Evolutionary conservation across 2,797 vertebrate genomes (phyloP), one percentile per base, ranked within the genome.

Genomic region (Takifugu rubripes): DNA sequence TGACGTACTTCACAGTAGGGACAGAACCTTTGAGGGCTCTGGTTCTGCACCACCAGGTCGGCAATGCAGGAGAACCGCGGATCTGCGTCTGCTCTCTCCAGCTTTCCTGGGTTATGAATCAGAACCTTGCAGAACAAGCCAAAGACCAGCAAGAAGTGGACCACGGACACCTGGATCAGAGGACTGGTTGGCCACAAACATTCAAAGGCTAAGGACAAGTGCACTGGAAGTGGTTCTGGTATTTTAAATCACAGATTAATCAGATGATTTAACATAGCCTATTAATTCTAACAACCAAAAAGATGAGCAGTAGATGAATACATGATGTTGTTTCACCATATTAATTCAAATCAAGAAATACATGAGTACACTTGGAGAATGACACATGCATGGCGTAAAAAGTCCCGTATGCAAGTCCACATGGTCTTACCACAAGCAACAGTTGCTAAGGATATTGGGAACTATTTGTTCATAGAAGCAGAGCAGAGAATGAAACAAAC

Each of bases 1-100:
- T 42, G 40, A 52, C 79, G 83, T 70, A 93, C 92, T 90, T 93
- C 92, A 85, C 92, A 93, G 79, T 90, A 89, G 26, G 91, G 88
- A 74, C 92, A 93, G 80, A 93, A 93, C 56, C 64, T 83, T 33
- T 83, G 74, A 2, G 82, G 79, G 55, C 75, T 91, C 77, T 92
- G 71, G 72, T 88, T 89, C 48, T 81, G 83, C 70, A 90, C 89
- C 49, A 92, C 80, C 51, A 93, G 84, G 73, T 92, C 90, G 27
- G 81, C 78, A 0, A 93, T 77, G 48, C 83, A 87, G 58, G 90
- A 87, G 78, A 89, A 90, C 44, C 79, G 72, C 48, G 88, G 78
- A 73, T 91, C 87, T 26, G 82, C 70, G 7, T 91, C 86, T 11
- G 68, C 74, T 59, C 72, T 70, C 21, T 68, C 74, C 67, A 92